These are phyloP conservation scores for Sinelater perroti DNA, from an alignment of 2,888 invertebrate species.

Conservation along the genomic window DNA sequence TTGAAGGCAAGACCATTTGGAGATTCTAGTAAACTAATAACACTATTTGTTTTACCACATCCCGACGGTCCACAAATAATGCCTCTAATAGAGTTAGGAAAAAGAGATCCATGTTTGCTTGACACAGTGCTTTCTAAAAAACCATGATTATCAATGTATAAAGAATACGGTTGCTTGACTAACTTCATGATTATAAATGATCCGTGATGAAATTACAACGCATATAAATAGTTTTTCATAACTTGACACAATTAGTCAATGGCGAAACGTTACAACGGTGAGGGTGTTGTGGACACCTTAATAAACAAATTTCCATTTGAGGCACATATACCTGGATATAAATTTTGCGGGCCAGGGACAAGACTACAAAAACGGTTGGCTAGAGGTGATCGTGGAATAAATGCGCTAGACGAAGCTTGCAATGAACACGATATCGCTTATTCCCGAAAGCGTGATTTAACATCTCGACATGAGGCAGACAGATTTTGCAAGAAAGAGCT, in stretches of 20 bases:
- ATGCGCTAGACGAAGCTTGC: slow-evolving; percentile 45
- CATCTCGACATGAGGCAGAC: slow-evolving; percentile 52
- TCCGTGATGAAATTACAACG: background rate
- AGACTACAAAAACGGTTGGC: slow-evolving; percentile 42
- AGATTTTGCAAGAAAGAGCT: slow-evolving; percentile 49
- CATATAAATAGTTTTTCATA: background rate
- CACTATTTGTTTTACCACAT: slow-evolving; percentile 55
- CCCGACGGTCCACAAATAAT: slow-evolving; percentile 53
- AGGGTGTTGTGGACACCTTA: slow-evolving; percentile 37
- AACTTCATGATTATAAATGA: slow-evolving; percentile 25
- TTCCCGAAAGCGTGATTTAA: slow-evolving; percentile 36
- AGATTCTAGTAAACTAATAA: slow-evolving; percentile 40
- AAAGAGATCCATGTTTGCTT: slow-evolving; percentile 47
- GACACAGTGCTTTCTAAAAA: too few relatives aligned
- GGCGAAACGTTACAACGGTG: slow-evolving; percentile 14
- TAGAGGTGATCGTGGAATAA: slow-evolving; percentile 48
- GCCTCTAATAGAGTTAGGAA: slow-evolving; percentile 45
- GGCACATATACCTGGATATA: slow-evolving; percentile 38
- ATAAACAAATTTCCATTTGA: slow-evolving; percentile 44
- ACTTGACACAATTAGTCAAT: background rate
- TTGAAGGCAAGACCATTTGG: slow-evolving; percentile 53
- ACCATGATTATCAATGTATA: too few relatives aligned
- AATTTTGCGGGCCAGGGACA: slow-evolving; percentile 40
- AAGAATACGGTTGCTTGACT: too few relatives aligned
- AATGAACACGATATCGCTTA: slow-evolving; percentile 48